These are phyloP conservation scores for Lamprologus ornatipinnis DNA, from an alignment of 2,113 vertebrate genomes.

Conservation along the genomic window DNA sequence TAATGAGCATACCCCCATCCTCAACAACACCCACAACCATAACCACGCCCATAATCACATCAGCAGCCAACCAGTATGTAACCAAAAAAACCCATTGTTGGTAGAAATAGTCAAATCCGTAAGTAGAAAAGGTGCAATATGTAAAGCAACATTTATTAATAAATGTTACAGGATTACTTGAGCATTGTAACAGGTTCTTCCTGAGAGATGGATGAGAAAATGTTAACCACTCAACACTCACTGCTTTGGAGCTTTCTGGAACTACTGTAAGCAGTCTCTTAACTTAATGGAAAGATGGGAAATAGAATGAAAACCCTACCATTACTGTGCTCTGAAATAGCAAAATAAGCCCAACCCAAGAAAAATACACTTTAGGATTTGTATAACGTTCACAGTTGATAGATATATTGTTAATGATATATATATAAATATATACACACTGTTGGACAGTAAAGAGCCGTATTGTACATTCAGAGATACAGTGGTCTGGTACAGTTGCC, in stretches of 20 bases:
- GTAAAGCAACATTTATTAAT: neutral
- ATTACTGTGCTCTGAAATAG: neutral
- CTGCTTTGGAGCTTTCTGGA: neutral
- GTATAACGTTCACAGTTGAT: neutral
- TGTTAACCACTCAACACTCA: neutral
- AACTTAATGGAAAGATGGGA: neutral
- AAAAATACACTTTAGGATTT: neutral
- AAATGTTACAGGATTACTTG: neutral
- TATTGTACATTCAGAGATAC: neutral
- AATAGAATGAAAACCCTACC: neutral
- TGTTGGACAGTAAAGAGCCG: neutral
- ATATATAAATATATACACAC: neutral
- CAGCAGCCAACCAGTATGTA: slow-evolving; percentile 61
- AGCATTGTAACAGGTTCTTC: neutral
- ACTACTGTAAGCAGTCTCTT: neutral
- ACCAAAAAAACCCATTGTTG: neutral
- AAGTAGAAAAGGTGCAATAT: slow-evolving; percentile 44
- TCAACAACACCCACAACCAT: slow-evolving; percentile 50
- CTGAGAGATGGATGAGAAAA: neutral
- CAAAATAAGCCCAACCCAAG: neutral
- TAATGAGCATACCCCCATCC: slow-evolving; percentile 37
- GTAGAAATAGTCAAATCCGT: neutral
- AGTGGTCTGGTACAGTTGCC: neutral
- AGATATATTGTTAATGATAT: no score
- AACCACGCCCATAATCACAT: slow-evolving; percentile 40